Conservation (phyloP, 2,113 vertebrate species). For the Chamaetylas fuelleborni region DNA sequence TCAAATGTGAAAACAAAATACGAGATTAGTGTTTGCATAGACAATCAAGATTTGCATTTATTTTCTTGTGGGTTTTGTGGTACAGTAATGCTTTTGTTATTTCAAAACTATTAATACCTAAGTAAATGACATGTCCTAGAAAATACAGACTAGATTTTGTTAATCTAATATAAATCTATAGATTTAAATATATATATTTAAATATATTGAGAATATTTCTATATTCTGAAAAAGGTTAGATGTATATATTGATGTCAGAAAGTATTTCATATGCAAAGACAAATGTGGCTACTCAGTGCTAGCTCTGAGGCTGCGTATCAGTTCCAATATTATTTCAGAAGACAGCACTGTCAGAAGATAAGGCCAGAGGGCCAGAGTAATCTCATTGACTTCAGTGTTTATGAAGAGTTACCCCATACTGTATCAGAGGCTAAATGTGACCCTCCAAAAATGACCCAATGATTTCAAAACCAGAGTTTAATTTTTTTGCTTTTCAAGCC, state of each 20-base stretch:
- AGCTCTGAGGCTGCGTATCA: neutral
- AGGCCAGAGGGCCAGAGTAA: neutral
- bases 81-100: neutral
- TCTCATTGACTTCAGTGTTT: neutral
- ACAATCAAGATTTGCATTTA: neutral
- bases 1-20: constrained; percentile 35
- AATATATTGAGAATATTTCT: neutral
- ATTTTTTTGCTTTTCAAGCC: neutral
- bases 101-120: neutral
- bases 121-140: neutral
- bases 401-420: neutral
- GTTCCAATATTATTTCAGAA: neutral
- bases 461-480: neutral
- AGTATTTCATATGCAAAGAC: neutral
- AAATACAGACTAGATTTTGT: neutral
- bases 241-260: neutral
- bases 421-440: neutral
- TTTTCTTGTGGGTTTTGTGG: neutral
- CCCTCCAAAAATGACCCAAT: neutral
- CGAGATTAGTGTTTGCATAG: constrained; percentile 3
- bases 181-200: neutral
- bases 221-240: neutral
- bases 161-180: neutral
- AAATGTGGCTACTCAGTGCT: neutral
- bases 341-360: neutral